phyloP scores from a whole-genome alignment of 1,140 invertebrate genomes.

The Holcopasites calliopsidis region DNA sequence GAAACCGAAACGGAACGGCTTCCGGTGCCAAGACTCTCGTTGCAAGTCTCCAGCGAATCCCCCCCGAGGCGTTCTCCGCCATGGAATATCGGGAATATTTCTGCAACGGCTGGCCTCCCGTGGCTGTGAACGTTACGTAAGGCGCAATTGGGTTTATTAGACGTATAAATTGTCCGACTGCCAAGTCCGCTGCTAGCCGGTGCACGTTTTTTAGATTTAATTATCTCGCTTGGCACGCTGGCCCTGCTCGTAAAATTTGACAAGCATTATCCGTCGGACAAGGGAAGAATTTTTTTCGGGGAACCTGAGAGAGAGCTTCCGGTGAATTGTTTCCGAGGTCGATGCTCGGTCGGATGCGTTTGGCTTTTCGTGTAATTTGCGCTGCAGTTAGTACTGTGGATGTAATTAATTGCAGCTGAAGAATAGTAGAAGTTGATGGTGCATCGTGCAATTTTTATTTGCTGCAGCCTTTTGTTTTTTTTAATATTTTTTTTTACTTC shows the following conservation, averaged over 20 bases:
- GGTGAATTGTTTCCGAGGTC: background rate
- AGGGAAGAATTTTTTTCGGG: background rate
- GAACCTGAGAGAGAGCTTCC: background rate
- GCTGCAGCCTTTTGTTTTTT: no score
- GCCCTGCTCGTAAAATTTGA: background rate
- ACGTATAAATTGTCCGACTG: slow-evolving; percentile 34
- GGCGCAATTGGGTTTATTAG: slow-evolving; percentile 35
- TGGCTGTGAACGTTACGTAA: slow-evolving; percentile 25
- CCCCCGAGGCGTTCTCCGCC: background rate
- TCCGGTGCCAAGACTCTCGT: slow-evolving; percentile 19
- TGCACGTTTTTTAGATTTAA: slow-evolving; percentile 1
- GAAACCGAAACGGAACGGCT: slow-evolving; percentile 19
- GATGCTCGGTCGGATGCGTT: background rate
- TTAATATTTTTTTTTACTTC: no score
- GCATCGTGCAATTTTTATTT: no score
- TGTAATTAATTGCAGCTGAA: background rate
- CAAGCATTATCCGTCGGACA: background rate
- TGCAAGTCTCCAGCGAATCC: background rate
- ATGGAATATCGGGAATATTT: slow-evolving; percentile 20
- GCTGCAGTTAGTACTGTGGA: background rate
- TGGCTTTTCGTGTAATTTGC: background rate
- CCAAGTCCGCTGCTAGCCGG: background rate
- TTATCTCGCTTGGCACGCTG: slow-evolving; percentile 13
- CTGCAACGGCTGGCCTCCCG: background rate
- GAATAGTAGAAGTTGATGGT: no score